These are phyloP conservation scores for Adelphocoris suturalis DNA, from an alignment of 2,888 invertebrate species.

Conservation along the genomic window DNA sequence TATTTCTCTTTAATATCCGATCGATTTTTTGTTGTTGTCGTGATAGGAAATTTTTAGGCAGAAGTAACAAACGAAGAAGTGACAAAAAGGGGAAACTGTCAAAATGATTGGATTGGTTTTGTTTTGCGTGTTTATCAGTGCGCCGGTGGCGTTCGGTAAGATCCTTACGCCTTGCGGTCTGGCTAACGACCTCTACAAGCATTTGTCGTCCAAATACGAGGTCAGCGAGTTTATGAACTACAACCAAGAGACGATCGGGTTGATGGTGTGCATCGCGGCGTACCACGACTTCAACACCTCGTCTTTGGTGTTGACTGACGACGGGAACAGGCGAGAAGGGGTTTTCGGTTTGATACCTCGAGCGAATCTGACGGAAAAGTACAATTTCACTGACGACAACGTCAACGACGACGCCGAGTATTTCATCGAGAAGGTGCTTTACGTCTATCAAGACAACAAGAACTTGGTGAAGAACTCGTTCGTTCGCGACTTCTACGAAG, in stretches of 20 bases:
- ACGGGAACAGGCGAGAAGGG: slow-evolving; percentile 21
- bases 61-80: neutral
- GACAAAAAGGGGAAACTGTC: neutral
- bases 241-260: neutral
- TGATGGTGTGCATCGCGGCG: slow-evolving; percentile 37
- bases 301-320: slow-evolving; percentile 1
- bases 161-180: slow-evolving; percentile 39
- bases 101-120: slow-evolving; percentile 22
- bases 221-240: slow-evolving; percentile 36
- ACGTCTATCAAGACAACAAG: neutral
- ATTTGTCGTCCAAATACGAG: slow-evolving; percentile 28
- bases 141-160: neutral
- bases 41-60: neutral
- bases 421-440: slow-evolving; percentile 12
- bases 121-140: neutral
- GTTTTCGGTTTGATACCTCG: slow-evolving; percentile 31
- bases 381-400: slow-evolving; percentile 43
- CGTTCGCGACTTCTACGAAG: slow-evolving; percentile 48
- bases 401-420: slow-evolving; percentile 15
- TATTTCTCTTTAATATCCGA: neutral
- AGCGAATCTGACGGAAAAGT: neutral
- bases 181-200: neutral
- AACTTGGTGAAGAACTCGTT: slow-evolving; percentile 9
- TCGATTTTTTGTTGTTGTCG: neutral
- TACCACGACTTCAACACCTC: slow-evolving; percentile 53